Conservation (phyloP, 2,888 invertebrate genomes). For the Cosmia trapezina region DNA sequence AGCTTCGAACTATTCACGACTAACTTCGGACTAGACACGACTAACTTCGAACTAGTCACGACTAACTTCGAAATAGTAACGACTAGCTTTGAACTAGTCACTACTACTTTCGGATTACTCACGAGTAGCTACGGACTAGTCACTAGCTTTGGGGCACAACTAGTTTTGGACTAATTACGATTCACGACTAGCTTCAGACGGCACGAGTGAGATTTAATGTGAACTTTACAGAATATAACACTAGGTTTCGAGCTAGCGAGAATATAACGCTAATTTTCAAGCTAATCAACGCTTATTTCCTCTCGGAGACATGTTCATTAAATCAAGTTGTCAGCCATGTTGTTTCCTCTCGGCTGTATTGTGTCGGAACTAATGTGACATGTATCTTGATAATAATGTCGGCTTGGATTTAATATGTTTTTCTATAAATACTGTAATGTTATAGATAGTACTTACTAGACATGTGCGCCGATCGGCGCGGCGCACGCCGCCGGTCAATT, state of each 20-base stretch:
- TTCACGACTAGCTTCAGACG: background rate
- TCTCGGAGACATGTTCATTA: constrained; percentile 33
- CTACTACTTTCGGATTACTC: background rate
- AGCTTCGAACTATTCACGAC: background rate
- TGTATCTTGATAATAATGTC: constrained; percentile 6
- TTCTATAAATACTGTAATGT: background rate
- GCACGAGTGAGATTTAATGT: background rate
- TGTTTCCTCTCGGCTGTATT: constrained; percentile 9
- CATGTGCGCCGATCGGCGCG: no score
- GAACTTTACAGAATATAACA: background rate
- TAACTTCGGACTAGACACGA: background rate
- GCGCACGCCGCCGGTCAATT: no score
- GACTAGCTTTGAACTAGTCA: background rate
- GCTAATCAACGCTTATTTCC: constrained; percentile 14
- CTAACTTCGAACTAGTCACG: background rate
- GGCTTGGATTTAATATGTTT: background rate
- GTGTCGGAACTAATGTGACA: constrained; percentile 22
- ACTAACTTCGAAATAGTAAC: background rate
- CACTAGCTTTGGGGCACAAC: no score
- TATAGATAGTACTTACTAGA: no score
- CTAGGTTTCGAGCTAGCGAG: no score
- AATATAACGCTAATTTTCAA: no score
- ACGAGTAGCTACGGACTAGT: background rate
- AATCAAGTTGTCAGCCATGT: constrained; percentile 30
- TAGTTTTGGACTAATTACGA: background rate